Conservation (phyloP, 2,888 invertebrate species). For the Bhutanitis thaidina region DNA sequence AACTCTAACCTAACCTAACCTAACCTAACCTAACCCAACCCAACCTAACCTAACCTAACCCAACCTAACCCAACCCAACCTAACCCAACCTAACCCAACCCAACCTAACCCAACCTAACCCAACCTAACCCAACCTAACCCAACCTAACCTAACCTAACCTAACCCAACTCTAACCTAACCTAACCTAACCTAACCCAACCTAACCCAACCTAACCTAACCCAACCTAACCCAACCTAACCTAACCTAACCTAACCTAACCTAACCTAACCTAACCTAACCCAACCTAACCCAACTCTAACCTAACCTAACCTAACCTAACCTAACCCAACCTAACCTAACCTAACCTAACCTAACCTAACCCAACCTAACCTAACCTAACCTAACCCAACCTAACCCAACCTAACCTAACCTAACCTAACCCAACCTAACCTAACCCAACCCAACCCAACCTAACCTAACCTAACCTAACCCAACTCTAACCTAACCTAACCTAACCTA, state of each 20-base stretch:
- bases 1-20: too few species aligned
- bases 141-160: slow-evolving; percentile 25
- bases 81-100: slow-evolving; percentile 20
- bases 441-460: slow-evolving; percentile 19
- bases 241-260: slow-evolving; percentile 19
- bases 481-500: neutral
- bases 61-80: slow-evolving; percentile 19
- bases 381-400: slow-evolving; percentile 17
- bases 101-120: slow-evolving; percentile 10
- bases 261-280: slow-evolving; percentile 18
- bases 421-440: slow-evolving; percentile 14
- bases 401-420: slow-evolving; percentile 17
- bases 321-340: slow-evolving; percentile 20
- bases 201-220: slow-evolving; percentile 26
- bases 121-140: slow-evolving; percentile 22
- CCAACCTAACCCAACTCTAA: slow-evolving; percentile 18
- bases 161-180: too few species aligned
- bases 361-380: slow-evolving; percentile 21
- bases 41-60: too few species aligned
- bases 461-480: too few species aligned
- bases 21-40: too few species aligned
- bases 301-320: slow-evolving; percentile 19
- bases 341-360: slow-evolving; percentile 9
- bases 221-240: slow-evolving; percentile 19
- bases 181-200: slow-evolving; percentile 26